Evolutionary conservation across 2,888 invertebrate species (phyloP).

Genomic region (Pyrrhosoma nymphula): DNA sequence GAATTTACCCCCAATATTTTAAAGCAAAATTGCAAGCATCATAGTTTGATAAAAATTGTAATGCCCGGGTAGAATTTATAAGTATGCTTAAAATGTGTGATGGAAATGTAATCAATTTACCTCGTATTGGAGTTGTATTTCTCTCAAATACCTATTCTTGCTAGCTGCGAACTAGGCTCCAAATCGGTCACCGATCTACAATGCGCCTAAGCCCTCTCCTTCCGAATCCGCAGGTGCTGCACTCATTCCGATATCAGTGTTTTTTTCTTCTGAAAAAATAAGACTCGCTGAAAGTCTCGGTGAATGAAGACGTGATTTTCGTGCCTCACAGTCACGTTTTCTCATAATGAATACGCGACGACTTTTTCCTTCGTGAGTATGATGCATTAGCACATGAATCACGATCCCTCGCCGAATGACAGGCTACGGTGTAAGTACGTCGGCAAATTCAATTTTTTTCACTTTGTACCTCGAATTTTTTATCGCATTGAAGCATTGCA

Average conservation of each 20-base stretch:
- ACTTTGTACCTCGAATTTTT: too few species aligned
- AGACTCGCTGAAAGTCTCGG: neutral
- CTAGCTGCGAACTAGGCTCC: too few species aligned
- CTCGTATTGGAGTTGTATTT: too few species aligned
- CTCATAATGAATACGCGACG: slow-evolving; percentile 13
- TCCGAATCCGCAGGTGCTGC: neutral
- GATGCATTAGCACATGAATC: neutral
- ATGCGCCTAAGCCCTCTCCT: neutral
- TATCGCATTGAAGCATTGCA: too few species aligned
- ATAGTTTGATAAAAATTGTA: too few species aligned
- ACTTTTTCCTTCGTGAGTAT: neutral
- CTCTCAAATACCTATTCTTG: too few species aligned
- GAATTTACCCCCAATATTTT: too few species aligned
- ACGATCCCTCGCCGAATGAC: neutral
- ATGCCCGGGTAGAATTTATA: too few species aligned
- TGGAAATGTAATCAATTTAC: too few species aligned
- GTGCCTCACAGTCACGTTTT: slow-evolving; percentile 21
- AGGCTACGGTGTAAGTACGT: neutral
- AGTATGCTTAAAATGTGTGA: too few species aligned
- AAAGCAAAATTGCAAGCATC: too few species aligned
- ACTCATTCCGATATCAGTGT: neutral
- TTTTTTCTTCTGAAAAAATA: neutral
- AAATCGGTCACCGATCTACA: neutral
- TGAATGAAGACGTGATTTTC: neutral
- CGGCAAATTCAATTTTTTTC: neutral